phyloP scores from a whole-genome alignment of 2,888 invertebrate genomes.

The Drosophila suboccidentalis region DNA sequence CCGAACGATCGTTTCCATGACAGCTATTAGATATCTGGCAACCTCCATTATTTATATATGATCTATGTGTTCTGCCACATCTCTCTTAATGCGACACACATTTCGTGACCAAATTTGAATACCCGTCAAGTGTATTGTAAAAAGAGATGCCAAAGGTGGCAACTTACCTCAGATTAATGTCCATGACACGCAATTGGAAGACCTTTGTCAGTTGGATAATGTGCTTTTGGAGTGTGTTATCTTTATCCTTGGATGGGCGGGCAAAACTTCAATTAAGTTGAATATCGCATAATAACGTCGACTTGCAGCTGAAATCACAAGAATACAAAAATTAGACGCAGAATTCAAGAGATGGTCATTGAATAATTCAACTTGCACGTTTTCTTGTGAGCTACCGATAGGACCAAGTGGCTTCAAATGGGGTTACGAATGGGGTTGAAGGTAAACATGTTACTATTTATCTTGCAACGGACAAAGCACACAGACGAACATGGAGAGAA shows the following conservation, averaged over 20 bases:
- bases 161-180: conserved; percentile 33
- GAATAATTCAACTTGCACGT: conserved; percentile 66
- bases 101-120: background rate
- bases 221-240: conserved; percentile 8
- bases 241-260: conserved; percentile 1
- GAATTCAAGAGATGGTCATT: conserved; percentile 35
- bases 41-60: too few species aligned
- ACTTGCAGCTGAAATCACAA: conserved; percentile 31
- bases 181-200: conserved; percentile 30
- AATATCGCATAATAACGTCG: conserved; percentile 44
- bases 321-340: conserved; percentile 64
- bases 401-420: conserved; percentile 5
- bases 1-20: too few species aligned
- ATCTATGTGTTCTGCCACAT: too few species aligned
- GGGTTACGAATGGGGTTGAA: conserved; percentile 7
- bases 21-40: background rate
- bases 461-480: conserved; percentile 62
- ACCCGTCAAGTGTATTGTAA: background rate
- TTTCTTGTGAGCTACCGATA: conserved; percentile 23
- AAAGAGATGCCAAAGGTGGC: background rate
- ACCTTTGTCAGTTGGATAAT: background rate
- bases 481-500: conserved; percentile 23
- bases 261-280: conserved; percentile 27
- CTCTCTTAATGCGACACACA: background rate
- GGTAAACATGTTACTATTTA: conserved; percentile 73